Evolutionary conservation across 2,113 vertebrate species (phyloP).

Genomic region (Lethenteron reissneri): DNA sequence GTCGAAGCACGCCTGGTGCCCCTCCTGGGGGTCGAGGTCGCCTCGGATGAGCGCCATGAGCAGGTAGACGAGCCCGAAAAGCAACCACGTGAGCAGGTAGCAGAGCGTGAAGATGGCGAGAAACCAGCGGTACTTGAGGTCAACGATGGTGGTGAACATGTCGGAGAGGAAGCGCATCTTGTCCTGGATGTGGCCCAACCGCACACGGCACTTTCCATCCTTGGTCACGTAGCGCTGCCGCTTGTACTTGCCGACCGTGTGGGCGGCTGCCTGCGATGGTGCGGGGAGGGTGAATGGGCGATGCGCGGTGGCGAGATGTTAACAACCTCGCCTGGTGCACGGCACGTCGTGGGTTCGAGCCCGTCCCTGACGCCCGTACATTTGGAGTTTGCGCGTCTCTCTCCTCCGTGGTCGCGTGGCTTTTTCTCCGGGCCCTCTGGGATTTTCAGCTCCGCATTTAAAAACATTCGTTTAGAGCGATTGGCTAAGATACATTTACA

Average conservation of each 20-base stretch:
- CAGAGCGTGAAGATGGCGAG: slow-evolving; percentile 44
- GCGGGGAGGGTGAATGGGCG: too few species aligned
- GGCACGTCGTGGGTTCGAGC: too few species aligned
- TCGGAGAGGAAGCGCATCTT: slow-evolving; percentile 42
- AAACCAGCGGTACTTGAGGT: slow-evolving; percentile 51
- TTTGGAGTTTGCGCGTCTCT: too few species aligned
- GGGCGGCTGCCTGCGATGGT: too few species aligned
- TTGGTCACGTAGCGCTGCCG: slow-evolving; percentile 44
- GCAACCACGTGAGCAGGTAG: slow-evolving; percentile 40
- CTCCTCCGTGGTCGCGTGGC: too few species aligned
- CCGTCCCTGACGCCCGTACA: too few species aligned
- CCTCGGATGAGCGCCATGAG: slow-evolving; percentile 31
- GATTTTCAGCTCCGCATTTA: too few species aligned
- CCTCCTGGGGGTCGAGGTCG: slow-evolving; percentile 22
- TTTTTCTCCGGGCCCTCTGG: too few species aligned
- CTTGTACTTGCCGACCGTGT: slow-evolving; percentile 12
- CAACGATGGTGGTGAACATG: slow-evolving; percentile 48
- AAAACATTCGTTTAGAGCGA: too few species aligned
- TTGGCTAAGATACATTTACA: too few species aligned
- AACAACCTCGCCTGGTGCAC: too few species aligned
- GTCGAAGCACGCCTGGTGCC: slow-evolving; percentile 30
- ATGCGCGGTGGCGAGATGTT: too few species aligned
- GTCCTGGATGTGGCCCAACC: slow-evolving; percentile 35
- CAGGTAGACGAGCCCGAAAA: slow-evolving; percentile 33
- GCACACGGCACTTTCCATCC: slow-evolving; percentile 46